phyloP scores from a whole-genome alignment of 2,888 invertebrate genomes.

The Calliphora vomitoria region DNA sequence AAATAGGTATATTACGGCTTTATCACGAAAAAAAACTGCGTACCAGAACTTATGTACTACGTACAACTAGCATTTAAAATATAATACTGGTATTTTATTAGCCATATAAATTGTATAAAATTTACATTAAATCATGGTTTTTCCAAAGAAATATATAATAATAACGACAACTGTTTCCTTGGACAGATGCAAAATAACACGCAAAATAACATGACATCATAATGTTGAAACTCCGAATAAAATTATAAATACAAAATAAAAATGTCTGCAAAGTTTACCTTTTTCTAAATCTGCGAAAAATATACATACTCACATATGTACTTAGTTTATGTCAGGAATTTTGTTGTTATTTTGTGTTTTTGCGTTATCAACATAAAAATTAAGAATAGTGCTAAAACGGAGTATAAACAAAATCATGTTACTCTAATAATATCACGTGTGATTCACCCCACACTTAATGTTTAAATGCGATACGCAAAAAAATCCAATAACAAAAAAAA shows the following conservation, averaged over 20 bases:
- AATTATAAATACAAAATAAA: background rate
- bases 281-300: background rate
- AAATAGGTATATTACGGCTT: too few species aligned
- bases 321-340: background rate
- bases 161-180: background rate
- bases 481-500: background rate
- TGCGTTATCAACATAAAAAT: slow-evolving; percentile 41
- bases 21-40: too few species aligned
- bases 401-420: slow-evolving; percentile 33
- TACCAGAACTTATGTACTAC: too few species aligned
- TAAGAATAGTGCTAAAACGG: background rate
- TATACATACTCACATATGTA: background rate
- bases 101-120: too few species aligned
- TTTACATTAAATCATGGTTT: background rate
- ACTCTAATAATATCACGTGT: slow-evolving; percentile 51
- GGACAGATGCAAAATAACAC: background rate
- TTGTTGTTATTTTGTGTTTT: slow-evolving; percentile 22
- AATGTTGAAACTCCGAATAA: background rate
- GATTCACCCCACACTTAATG: slow-evolving; percentile 21
- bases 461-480: slow-evolving; percentile 26
- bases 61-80: too few species aligned
- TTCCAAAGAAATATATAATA: background rate
- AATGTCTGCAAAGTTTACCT: background rate
- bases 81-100: too few species aligned
- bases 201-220: slow-evolving; percentile 41